phyloP scores from a whole-genome alignment of 2,888 invertebrate species.

The Pseudococcus longispinus region DNA sequence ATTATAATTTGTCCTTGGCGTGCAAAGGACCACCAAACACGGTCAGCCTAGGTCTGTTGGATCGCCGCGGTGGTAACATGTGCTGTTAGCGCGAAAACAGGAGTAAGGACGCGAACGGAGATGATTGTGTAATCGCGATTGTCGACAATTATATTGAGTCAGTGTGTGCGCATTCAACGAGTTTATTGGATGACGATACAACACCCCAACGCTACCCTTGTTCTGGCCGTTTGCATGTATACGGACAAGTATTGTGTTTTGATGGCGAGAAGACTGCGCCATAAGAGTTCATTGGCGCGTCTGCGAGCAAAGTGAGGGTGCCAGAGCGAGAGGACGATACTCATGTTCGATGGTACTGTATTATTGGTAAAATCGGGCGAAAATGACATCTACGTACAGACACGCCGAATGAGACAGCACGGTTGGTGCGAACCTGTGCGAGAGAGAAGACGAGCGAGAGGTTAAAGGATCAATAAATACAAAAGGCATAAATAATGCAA shows the following conservation, averaged over 20 bases:
- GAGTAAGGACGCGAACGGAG: neutral
- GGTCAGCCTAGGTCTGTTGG: neutral
- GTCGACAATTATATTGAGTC: neutral
- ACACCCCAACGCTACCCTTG: neutral
- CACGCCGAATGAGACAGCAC: neutral
- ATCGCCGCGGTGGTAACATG: neutral
- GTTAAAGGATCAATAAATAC: constrained; percentile 47
- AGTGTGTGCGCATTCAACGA: neutral
- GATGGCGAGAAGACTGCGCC: neutral
- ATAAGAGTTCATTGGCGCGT: neutral
- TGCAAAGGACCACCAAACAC: neutral
- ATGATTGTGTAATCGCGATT: neutral
- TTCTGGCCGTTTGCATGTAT: no score
- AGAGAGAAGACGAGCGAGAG: neutral
- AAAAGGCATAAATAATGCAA: constrained; percentile 46
- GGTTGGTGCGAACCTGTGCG: neutral
- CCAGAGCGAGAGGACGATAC: neutral
- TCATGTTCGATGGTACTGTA: neutral
- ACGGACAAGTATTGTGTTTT: neutral
- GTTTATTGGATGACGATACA: neutral
- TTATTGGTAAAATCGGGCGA: neutral
- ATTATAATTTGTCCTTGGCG: no score
- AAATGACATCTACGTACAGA: constrained; percentile 19
- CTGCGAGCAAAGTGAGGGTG: neutral
- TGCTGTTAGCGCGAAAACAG: neutral